Evolutionary conservation across 2,113 vertebrate species (phyloP), one percentile per base, ranked within the genome.

Genomic region (Pterocles gutturalis): DNA sequence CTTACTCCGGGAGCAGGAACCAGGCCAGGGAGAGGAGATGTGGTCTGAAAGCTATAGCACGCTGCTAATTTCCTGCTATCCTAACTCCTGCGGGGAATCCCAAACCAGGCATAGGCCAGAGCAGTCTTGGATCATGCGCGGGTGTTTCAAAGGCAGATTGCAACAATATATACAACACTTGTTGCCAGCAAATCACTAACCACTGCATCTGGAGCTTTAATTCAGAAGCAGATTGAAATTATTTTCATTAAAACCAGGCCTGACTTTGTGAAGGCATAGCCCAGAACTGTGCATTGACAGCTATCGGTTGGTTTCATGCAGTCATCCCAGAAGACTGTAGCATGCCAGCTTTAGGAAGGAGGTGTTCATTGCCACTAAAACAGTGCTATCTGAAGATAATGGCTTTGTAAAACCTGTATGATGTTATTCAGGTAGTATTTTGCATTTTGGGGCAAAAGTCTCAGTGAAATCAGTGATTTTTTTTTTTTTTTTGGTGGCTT

Each of bases 151-250:
- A 88, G 64, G 67, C 69, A 89, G 65, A 82, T 61, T 76, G 25
- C 60, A 95, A 61, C 66, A 78, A 61, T 53, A 60, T 17, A 71
- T 41, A 31, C 19, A 76, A 9, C 5, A 9, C 25, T 78, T 51
- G 12, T 13, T 95, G 87, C 87, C 93, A 91, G 57, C 17, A 64
- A 91, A 87, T 60, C 84, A 65, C 49, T 87, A 67, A 71, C 36
- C 21, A 45, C 48, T 87, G 65, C 57, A 93, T 83, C 43, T 91
- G 81, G 55, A 87, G 45, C 71, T 96, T 88, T 80, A 91, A 85
- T 90, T 87, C 87, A 94, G 82, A 73, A 96, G 87, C 45, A 62
- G 62, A 80, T 17, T 73, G 78, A 84, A 94, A 90, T 92, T 10
- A 83, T 77, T 93, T 93, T 91, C 86, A 93, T 92, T 72, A 66